Evolutionary conservation across 2,797 vertebrate species (phyloP), one percentile per base, ranked within the genome.

Genomic region (Myotis myotis): DNA sequence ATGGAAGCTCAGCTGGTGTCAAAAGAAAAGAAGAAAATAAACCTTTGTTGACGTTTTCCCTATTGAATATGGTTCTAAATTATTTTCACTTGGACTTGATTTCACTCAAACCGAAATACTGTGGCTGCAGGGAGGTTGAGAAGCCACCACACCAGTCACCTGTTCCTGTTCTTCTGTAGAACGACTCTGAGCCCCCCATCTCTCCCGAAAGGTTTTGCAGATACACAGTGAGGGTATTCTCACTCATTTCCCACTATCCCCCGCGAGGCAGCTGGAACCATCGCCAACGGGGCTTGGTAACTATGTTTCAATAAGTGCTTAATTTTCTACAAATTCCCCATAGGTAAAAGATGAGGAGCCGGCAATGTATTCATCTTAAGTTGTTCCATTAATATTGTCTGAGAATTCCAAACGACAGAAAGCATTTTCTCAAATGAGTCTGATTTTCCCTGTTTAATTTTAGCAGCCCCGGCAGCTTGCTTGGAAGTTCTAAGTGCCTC

Each of bases 241-340:
- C 75, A 76, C 23, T 53, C 83, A 79, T 51, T 80, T 60, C 23
- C 75, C 38, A 49, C 57, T 30, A 3, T 38, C 22, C 17, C 66
- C 49, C 15, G 17, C 13, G 83, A 57, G 47, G 38, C 38, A 25
- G 23, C 9, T n/a, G 16, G 44, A 82, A 66, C 44, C 8, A 36
- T 80, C 47, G 70, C 70, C 38, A 41, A 1, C 8, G 28, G 55
- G 74, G 41, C 49, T 79, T 76, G 36, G 36, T 47, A 70, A 85
- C 84, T 85, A 33, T 44, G 17, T 89, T 94, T 95, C 84, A 71
- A 36, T 9, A 72, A 85, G 30, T 3, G 25, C 41, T 86, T 92
- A 74, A 93, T 89, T 81, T 93, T 92, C 90, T 85, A 88, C 49
- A 89, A 79, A 91, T 57, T 89, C 80, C 80, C 75, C 28, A 51